Base-by-base conservation (phyloP, 1,140 invertebrate species). In the Caenorhabditis inopinata region DNA sequence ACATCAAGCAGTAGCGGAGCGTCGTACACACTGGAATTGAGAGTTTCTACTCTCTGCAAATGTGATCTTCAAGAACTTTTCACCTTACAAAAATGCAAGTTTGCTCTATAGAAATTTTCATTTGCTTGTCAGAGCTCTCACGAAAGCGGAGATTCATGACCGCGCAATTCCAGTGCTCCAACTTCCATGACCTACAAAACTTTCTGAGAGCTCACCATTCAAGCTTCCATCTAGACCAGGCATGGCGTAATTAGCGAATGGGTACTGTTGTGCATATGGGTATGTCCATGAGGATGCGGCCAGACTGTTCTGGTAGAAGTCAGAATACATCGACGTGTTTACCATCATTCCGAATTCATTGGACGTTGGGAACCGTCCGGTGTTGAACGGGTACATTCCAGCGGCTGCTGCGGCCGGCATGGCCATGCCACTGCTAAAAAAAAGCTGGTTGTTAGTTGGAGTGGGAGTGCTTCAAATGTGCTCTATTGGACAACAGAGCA, bases 371-470 rank as follows among this genome's bases (percentile, higher is more conserved):
- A 68, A 68, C 38, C 58, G 29, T 2, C 58, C 58, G 23, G 32
- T 21, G 18, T 68, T 68, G 58, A 68, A 68, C 38, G 58, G 58
- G n/a, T 68, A 68, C 58, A 68, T 68, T 4, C 58, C 58, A 32
- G 58, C 58, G 4, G 58, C 58, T 14, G 58, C 58, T 9, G 58
- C 32, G 0, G 58, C 58, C 11, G 58, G 58, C 58, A 68, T 68
- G 11, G 51, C 12, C 51, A 58, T 58, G n/a, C 51, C 51, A 32
- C 51, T 58, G 51, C 58, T 68, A 32, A n/a, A 68, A 68, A 3
- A 23, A 23, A 51, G 2, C 4, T 21, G 21, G 25, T 42, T 42
- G 38, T 5, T 42, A 7, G 5, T 42, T 42, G 38, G 5, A 14
- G 5, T 42, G 38, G 14, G 38, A 42, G 14, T 14, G 14, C 38